Evolutionary conservation across 2,888 invertebrate species (phyloP), one percentile per base, ranked within the genome.

Genomic region (Matsumyia berberina): DNA sequence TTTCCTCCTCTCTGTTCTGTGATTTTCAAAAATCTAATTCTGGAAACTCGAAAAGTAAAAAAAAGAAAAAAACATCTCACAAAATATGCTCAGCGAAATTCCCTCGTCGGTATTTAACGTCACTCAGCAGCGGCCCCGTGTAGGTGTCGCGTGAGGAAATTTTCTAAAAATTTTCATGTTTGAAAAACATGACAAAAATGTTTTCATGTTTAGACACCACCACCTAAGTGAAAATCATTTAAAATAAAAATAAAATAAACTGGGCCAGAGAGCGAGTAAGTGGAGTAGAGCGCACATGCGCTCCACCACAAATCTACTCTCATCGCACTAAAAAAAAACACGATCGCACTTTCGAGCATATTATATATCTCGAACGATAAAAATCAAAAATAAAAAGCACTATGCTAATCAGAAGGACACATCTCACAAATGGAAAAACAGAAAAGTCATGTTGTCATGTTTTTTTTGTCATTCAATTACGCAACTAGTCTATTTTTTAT

Each of bases 121-220:
- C 66, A 70, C 58, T 58, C 15, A 46, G 24, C 37, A 11, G 4
- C 24, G 24, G 58, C 17, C 57, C 42, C 58, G 46, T 74, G 44
- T 51, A 58, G 49, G 66, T 64, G 49, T 67, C 57, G 55, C 62
- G 57, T 69, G 79, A 74, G 64, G 62, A 42, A 44, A 55, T 76
- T 58, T 80, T 46, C 29, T n/a, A n/a, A 24, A 69, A 80, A 80
- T 46, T 35, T 55, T 85, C 85, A 80, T 85, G 85, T 85, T 85
- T 76, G 53, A 80, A 85, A 85, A 85, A 85, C 85, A 85, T 80
- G 85, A 85, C 80, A 80, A 80, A 66, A 85, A 53, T 85, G 80
- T 85, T 85, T 85, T 85, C 85, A 85, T 85, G 85, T 85, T 85
- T 85, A 44, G 80, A 64, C 67, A 79, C 83, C 67, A 79, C 83